Evolutionary conservation across 1,140 invertebrate species (phyloP), one percentile per base, ranked within the genome.

Genomic region (Eupristina koningsbergeri): DNA sequence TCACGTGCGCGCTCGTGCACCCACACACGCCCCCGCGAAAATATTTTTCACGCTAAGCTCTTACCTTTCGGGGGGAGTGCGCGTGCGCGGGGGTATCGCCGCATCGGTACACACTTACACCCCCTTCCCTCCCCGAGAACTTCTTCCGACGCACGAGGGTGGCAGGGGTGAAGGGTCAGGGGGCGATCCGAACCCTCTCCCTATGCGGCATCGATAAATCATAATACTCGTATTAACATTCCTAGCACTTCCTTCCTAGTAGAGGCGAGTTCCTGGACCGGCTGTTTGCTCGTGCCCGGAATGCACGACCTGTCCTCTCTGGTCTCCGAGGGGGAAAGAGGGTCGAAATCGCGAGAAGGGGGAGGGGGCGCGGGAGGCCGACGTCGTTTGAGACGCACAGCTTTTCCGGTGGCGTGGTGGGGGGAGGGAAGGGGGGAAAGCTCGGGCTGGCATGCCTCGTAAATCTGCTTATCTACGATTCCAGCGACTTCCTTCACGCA

Each of bases 211-310:
- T 89, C 91, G 88, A 91, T 92, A 92, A 92, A 92, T 92, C 90
- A 91, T 91, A 90, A 92, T 92, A 90, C 89, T 89, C 89, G 90
- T 91, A 91, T 92, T 92, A 92, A 92, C 90, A 91, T 92, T 92
- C 91, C 88, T 91, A 88, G 89, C 90, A 88, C 89, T 91, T 90
- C 90, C 88, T 91, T 89, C 88, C 86, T 87, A 34, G 9, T 22
- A 74, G 53, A 76, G 45, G 31, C 71, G 31, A 76, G 61, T 47
- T 64, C 41, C 78, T 61, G 73, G 53, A 75, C 64, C 67, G 64
- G 75, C 47, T 85, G 86, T 81, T 61, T 86, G 77, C 87, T 87
- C 86, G 83, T 85, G 76, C 86, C 73, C 86, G 87, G 85, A 87
- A 91, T 88, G 87, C 88, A 89, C 87, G 87, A 88, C 87, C 87